phyloP scores from a whole-genome alignment of 2,888 invertebrate genomes.

The Hyposoter dolosus region DNA sequence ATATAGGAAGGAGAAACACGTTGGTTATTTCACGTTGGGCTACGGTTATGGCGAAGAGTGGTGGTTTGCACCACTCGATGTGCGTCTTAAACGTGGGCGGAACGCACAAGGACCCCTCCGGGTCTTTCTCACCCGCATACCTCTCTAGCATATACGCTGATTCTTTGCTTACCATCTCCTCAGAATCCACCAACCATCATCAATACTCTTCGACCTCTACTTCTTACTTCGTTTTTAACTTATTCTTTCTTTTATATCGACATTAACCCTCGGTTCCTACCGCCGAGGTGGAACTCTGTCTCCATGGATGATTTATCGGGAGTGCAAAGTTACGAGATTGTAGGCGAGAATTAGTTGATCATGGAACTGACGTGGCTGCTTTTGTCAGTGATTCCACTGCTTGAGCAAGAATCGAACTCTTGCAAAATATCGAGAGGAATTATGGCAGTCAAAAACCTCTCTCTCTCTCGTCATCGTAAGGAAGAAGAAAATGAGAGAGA shows the following conservation, averaged over 20 bases:
- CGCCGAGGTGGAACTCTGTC: not conserved
- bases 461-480: conserved; percentile 10
- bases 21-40: conserved; percentile 47
- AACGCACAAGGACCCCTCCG: conserved; percentile 76
- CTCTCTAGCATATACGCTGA: conserved; percentile 73
- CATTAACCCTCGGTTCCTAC: conserved; percentile 1
- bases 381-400: conserved; percentile 26
- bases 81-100: conserved; percentile 81
- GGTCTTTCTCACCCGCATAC: conserved; percentile 83
- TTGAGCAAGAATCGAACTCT: conserved; percentile 24
- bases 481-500: not conserved
- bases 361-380: not conserved
- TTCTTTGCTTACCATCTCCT: conserved; percentile 36
- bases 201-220: conserved; percentile 28
- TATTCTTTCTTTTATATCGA: conserved; percentile 18
- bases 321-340: not conserved
- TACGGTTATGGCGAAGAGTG: conserved; percentile 62
- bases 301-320: conserved; percentile 44
- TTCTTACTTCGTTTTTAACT: conserved; percentile 20
- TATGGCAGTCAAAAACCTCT: conserved; percentile 19
- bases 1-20: conserved; percentile 7
- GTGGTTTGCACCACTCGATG: conserved; percentile 69
- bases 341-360: conserved; percentile 15
- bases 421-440: conserved; percentile 27
- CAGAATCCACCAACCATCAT: conserved; percentile 18